Evolutionary conservation across 2,797 vertebrate genomes (phyloP).

Genomic region (Astyanax mexicanus): DNA sequence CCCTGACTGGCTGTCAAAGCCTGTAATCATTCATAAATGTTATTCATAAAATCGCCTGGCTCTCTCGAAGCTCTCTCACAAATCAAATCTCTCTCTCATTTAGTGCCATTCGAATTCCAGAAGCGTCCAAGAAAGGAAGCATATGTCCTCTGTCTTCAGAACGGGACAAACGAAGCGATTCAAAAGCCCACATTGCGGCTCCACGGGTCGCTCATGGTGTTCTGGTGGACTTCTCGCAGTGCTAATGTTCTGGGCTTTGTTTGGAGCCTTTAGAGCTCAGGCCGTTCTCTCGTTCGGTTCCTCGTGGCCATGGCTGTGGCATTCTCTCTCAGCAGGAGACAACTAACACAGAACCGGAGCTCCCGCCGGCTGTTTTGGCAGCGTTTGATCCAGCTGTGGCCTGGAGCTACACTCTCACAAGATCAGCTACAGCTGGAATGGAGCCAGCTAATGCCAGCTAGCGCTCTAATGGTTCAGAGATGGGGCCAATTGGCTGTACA

Average conservation of each 20-base stretch:
- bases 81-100: conserved; percentile 29
- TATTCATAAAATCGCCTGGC: conserved; percentile 17
- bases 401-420: conserved; percentile 33
- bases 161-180: conserved; percentile 39
- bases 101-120: conserved; percentile 29
- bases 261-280: conserved; percentile 17
- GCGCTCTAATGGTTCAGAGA: neutral
- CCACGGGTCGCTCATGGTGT: conserved; percentile 13
- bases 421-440: conserved; percentile 40
- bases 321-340: conserved; percentile 62
- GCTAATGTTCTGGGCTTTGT: conserved; percentile 18
- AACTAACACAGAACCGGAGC: conserved; percentile 60
- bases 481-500: neutral
- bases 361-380: conserved; percentile 62
- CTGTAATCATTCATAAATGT: conserved; percentile 29
- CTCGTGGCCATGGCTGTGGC: conserved; percentile 61
- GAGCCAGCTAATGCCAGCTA: conserved; percentile 21
- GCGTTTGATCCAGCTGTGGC: conserved; percentile 59
- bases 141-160: conserved; percentile 33
- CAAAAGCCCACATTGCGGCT: conserved; percentile 50
- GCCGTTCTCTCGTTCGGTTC: conserved; percentile 12
- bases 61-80: conserved; percentile 3
- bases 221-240: neutral
- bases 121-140: conserved; percentile 48
- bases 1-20: neutral